Conservation (phyloP, 1,140 invertebrate species). For the Pinna nobilis region DNA sequence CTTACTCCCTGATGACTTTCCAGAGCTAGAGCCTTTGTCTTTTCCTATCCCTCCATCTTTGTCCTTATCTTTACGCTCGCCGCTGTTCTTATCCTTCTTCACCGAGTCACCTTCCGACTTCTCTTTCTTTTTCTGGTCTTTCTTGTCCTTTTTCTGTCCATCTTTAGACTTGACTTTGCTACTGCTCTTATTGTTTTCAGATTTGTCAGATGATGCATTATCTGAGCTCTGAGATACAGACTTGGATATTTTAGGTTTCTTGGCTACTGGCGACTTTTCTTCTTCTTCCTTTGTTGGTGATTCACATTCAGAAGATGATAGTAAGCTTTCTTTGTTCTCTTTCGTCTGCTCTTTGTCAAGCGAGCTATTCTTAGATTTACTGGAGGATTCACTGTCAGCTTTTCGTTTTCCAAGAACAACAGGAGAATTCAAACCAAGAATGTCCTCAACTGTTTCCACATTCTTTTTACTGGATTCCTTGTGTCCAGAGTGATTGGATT, state of each 20-base stretch:
- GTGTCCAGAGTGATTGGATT: neutral
- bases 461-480: neutral
- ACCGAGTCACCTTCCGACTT: conserved; percentile 42
- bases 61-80: conserved; percentile 48
- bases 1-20: conserved; percentile 9
- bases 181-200: conserved; percentile 36
- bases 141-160: conserved; percentile 39
- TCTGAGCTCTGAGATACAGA: conserved; percentile 21
- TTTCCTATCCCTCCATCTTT: conserved; percentile 39
- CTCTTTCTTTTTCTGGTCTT: conserved; percentile 52
- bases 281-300: conserved; percentile 12
- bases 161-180: conserved; percentile 44
- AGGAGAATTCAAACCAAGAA: conserved; percentile 22
- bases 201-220: conserved; percentile 26
- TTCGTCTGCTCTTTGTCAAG: conserved; percentile 26
- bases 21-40: conserved; percentile 15
- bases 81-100: conserved; percentile 44
- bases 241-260: conserved; percentile 27
- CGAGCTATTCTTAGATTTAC: conserved; percentile 25
- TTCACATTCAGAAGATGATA: conserved; percentile 3
- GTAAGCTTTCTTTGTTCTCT: conserved; percentile 24
- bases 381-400: conserved; percentile 33
- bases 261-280: conserved; percentile 33
- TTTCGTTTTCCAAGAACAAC: conserved; percentile 34
- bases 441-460: conserved; percentile 16